Evolutionary conservation across 2,113 vertebrate species (phyloP).

Genomic region (Nerophis ophidion): DNA sequence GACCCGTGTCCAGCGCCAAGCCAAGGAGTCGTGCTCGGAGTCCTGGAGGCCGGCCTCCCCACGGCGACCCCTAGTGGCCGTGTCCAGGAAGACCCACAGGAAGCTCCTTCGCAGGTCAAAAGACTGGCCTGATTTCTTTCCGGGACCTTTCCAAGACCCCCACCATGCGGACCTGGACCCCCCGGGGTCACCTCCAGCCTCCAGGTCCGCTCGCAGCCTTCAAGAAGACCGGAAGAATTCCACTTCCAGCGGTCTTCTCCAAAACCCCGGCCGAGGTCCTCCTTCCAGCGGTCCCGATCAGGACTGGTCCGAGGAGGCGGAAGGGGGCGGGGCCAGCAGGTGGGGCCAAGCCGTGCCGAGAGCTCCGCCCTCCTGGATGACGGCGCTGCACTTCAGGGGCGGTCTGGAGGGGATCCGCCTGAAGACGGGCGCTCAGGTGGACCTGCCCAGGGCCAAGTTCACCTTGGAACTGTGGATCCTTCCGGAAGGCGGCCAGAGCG

Average conservation of each 20-base stretch:
- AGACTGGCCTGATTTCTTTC: neutral
- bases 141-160: neutral
- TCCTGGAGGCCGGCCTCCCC: no score
- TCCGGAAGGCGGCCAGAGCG: conserved; percentile 88
- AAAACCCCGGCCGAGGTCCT: conserved; percentile 18
- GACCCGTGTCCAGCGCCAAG: no score
- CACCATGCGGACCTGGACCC: neutral
- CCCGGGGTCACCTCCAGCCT: neutral
- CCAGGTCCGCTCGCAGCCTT: conserved; percentile 52
- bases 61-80: no score
- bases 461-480: conserved; percentile 89
- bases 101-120: neutral
- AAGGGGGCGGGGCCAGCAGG: conserved; percentile 30
- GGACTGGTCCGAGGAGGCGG: conserved; percentile 61
- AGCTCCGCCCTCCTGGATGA: conserved; percentile 63
- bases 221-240: conserved; percentile 33
- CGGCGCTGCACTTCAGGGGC: conserved; percentile 82
- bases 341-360: conserved; percentile 49
- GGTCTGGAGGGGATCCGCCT: conserved; percentile 76
- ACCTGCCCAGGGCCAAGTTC: conserved; percentile 79
- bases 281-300: conserved; percentile 20
- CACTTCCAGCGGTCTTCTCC: conserved; percentile 21
- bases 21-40: no score
- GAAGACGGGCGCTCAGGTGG: conserved; percentile 67
- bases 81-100: no score